Evolutionary conservation across 2,797 vertebrate species (phyloP), one percentile per base, ranked within the genome.

Genomic region (Morus bassanus): DNA sequence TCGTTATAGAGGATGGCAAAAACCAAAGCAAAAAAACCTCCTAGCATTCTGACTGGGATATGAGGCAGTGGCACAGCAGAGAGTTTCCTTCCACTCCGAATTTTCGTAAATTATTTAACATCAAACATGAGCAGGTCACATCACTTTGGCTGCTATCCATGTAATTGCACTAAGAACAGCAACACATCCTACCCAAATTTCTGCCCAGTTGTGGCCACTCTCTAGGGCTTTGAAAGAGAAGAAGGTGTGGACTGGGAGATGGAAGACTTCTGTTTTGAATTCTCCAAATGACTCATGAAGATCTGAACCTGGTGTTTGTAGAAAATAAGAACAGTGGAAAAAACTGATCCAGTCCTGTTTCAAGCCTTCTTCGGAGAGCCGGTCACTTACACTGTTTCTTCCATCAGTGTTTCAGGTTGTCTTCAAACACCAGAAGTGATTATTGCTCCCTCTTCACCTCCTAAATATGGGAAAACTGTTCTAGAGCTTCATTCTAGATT

Each of bases 61-160:
- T 13, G 23, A 67, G 64, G 39, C 0, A 0, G 72, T 45, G 41
- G 13, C 21, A 19, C 2, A 1, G 11, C 39, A 21, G 1, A 27
- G 27, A 63, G 18, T 83, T 85, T 33, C 39, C 33, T 88, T 85
- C 43, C 15, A 28, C 63, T 79, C 35, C 48, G 24, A 19, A 17
- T 57, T 80, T 65, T 70, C 12, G 2, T 50, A 9, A 22, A 2
- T 27, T 18, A 43, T 57, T 67, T 60, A 45, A 78, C 2, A 5
- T 85, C 39, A 53, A 13, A 50, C 10, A 10, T 3, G 25, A 63
- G 56, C 61, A n/a, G 43, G 43, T 89, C 39, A 8, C 39, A 35
- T 78, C 13, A 5, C 46, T 76, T 67, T 13, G 10, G 56, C 87
- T 73, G 59, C 51, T 89, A 23, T 51, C 51, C 11, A 1, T 74